Evolutionary conservation across 2,888 invertebrate species (phyloP).

Genomic region (Suillia variegata): DNA sequence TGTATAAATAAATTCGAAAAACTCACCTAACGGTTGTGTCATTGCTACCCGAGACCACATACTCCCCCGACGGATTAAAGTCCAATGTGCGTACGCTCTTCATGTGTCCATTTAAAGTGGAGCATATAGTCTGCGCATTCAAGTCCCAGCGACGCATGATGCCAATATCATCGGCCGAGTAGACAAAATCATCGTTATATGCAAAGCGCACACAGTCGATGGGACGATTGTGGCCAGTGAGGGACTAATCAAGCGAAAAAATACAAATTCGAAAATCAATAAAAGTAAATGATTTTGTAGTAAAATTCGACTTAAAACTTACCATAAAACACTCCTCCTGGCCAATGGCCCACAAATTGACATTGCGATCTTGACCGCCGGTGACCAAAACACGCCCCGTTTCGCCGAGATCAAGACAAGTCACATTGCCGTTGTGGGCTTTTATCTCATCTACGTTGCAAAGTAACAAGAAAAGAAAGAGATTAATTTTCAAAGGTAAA

Average conservation of each 20-base stretch:
- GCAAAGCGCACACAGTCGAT: slow-evolving; percentile 96
- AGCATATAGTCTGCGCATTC: slow-evolving; percentile 69
- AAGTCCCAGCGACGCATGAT: slow-evolving; percentile 95
- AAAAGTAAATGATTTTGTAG: not conserved
- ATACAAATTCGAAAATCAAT: no score
- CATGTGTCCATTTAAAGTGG: slow-evolving; percentile 65
- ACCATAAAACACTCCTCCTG: slow-evolving; percentile 96
- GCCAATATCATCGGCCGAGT: slow-evolving; percentile 93
- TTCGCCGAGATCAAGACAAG: slow-evolving; percentile 60
- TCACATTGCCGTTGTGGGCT: slow-evolving; percentile 60
- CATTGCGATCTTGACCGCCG: slow-evolving; percentile 96
- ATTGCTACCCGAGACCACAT: slow-evolving; percentile 90
- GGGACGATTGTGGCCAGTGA: slow-evolving; percentile 91
- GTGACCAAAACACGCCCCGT: slow-evolving; percentile 62
- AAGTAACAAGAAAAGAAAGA: not conserved
- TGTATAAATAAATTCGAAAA: no score
- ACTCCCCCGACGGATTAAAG: slow-evolving; percentile 96
- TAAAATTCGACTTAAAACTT: slow-evolving; percentile 35
- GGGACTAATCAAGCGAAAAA: no score
- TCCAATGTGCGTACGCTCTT: slow-evolving; percentile 91
- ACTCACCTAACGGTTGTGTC: slow-evolving; percentile 72
- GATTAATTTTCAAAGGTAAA: not conserved
- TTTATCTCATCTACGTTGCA: slow-evolving; percentile 58
- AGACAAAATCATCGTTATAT: slow-evolving; percentile 91
- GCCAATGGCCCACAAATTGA: slow-evolving; percentile 96